Conservation (phyloP, 2,888 invertebrate species). For the Chrysotoxum bicinctum region DNA sequence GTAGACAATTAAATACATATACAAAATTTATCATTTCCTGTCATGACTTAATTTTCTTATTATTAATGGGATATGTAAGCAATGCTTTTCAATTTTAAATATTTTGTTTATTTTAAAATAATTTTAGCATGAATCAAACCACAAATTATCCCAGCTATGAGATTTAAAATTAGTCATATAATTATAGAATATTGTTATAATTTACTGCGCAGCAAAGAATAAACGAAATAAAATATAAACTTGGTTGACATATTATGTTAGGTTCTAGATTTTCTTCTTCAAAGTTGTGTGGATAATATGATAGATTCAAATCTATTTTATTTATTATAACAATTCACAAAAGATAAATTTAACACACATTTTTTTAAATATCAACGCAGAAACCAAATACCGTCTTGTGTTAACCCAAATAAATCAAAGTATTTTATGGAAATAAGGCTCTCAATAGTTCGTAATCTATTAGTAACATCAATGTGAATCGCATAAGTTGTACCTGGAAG, state of each 20-base stretch:
- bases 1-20: neutral
- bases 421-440: too few species aligned
- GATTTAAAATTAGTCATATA: neutral
- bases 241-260: neutral
- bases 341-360: too few species aligned
- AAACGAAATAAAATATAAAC: neutral
- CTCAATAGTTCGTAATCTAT: too few species aligned
- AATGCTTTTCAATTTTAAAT: neutral
- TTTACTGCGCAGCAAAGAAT: neutral
- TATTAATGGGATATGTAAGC: constrained; percentile 4
- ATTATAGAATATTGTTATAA: neutral
- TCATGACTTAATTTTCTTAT: neutral
- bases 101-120: neutral
- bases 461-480: too few species aligned
- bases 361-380: too few species aligned
- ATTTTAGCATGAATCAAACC: neutral
- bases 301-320: neutral
- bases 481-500: too few species aligned
- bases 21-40: constrained; percentile 4
- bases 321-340: too few species aligned
- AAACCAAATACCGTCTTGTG: too few species aligned
- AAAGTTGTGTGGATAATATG: neutral
- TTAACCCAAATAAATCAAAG: too few species aligned
- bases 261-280: neutral
- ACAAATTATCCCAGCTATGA: neutral